These are phyloP conservation scores for Creontiades dilutus DNA, from an alignment of 2,888 invertebrate genomes.

Conservation along the genomic window DNA sequence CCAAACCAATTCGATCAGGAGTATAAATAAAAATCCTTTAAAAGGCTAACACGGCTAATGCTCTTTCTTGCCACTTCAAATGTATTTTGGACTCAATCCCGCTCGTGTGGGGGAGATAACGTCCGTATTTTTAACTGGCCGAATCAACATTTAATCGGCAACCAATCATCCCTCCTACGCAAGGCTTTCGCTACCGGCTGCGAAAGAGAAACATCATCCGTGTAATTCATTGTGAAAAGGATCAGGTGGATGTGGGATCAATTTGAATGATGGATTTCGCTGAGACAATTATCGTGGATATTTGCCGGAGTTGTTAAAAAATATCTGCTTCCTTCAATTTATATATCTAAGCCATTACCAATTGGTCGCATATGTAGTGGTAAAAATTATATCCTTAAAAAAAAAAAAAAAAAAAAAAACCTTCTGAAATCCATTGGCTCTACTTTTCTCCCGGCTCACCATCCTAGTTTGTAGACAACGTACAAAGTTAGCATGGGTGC, in stretches of 20 bases:
- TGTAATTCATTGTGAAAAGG: neutral
- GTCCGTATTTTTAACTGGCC: slow-evolving; percentile 50
- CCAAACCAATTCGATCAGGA: neutral
- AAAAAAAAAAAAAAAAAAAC: too few relatives aligned
- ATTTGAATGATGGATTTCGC: too few relatives aligned
- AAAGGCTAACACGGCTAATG: slow-evolving; percentile 13
- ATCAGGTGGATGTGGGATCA: neutral
- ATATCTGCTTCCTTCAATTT: too few relatives aligned
- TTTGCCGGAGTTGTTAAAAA: too few relatives aligned
- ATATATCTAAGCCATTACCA: too few relatives aligned
- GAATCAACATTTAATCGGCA: neutral
- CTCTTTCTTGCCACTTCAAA: slow-evolving; percentile 57
- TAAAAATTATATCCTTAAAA: too few relatives aligned
- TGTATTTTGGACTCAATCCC: slow-evolving; percentile 48
- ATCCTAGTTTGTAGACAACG: too few relatives aligned
- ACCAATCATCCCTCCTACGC: neutral
- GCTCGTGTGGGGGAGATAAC: slow-evolving; percentile 8
- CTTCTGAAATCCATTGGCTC: too few relatives aligned
- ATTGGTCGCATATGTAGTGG: too few relatives aligned
- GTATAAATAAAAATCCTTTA: slow-evolving; percentile 40
- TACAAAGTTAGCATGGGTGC: too few relatives aligned
- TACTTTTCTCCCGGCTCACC: too few relatives aligned
- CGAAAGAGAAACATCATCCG: neutral
- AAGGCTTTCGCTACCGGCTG: neutral
- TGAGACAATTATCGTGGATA: too few relatives aligned